Evolutionary conservation across 2,888 invertebrate species (phyloP).

Genomic region (Agrotis ipsilon): DNA sequence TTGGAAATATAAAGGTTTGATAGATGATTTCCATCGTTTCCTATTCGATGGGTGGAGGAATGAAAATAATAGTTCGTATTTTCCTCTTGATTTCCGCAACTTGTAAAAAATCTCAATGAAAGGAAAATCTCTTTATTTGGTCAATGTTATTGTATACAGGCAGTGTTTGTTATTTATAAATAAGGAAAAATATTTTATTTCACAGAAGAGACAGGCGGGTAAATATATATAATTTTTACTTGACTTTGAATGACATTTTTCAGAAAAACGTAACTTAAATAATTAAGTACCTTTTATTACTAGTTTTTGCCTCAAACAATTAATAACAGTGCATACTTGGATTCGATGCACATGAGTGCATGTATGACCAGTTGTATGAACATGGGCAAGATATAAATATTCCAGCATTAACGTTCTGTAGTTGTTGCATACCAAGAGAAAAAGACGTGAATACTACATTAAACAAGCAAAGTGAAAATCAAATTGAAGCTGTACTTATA

Average conservation of each 20-base stretch:
- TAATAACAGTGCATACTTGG: no score
- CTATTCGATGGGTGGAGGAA: slow-evolving; percentile 29
- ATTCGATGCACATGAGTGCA: no score
- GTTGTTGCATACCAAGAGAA: no score
- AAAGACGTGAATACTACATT: slow-evolving; percentile 15
- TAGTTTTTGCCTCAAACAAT: no score
- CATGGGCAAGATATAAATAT: no score
- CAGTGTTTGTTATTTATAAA: slow-evolving; percentile 7
- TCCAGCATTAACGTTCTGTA: no score
- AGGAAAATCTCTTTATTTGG: slow-evolving; percentile 20
- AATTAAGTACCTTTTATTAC: neutral
- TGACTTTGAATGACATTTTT: neutral
- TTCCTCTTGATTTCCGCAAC: slow-evolving; percentile 25
- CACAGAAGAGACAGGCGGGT: neutral
- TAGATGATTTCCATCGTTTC: slow-evolving; percentile 52
- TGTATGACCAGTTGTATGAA: no score
- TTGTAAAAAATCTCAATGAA: slow-evolving; percentile 24
- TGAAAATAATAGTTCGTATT: slow-evolving; percentile 53
- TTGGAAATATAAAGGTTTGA: slow-evolving; percentile 51
- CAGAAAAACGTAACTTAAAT: neutral
- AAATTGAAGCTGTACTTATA: slow-evolving; percentile 45
- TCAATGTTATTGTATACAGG: slow-evolving; percentile 8
- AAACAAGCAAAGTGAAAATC: slow-evolving; percentile 37
- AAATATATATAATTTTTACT: neutral
- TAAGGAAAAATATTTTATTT: neutral